Evolutionary conservation across 1,140 invertebrate genomes (phyloP).

Genomic region (Fragariocoptes setiger): DNA sequence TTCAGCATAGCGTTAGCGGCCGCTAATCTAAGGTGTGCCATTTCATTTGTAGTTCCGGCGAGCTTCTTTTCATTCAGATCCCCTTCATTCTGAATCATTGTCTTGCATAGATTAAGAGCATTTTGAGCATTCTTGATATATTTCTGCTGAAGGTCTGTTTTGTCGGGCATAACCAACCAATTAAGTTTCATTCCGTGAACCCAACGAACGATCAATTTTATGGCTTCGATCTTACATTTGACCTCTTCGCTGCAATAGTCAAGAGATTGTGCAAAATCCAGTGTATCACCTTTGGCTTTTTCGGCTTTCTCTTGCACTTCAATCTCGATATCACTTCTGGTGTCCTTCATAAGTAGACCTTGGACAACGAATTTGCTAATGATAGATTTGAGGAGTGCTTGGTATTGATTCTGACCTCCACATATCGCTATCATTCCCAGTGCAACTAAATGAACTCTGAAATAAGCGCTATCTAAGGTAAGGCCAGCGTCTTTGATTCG

Average conservation of each 20-base stretch:
- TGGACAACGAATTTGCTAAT: conserved; percentile 81
- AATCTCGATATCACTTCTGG: conserved; percentile 6
- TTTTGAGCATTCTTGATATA: conserved; percentile 9
- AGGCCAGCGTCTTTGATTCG: conserved; percentile 21
- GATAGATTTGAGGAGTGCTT: conserved; percentile 54
- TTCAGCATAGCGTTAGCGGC: conserved; percentile 83
- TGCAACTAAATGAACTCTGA: conserved; percentile 65
- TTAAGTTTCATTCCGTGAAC: conserved; percentile 43
- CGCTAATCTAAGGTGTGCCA: conserved; percentile 57
- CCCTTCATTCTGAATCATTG: conserved; percentile 58
- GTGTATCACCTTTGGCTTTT: conserved; percentile 4
- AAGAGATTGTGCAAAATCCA: conserved; percentile 20
- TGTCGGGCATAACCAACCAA: conserved; percentile 1
- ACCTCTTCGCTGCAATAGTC: conserved; percentile 62
- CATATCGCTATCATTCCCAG: conserved; percentile 63
- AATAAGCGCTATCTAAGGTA: conserved; percentile 41
- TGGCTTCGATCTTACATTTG: conserved; percentile 61
- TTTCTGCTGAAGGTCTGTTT: conserved; percentile 1
- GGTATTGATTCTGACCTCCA: conserved; percentile 55
- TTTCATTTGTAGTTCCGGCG: conserved; percentile 28
- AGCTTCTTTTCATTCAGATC: conserved; percentile 31
- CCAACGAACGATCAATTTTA: conserved; percentile 88
- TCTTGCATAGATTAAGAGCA: conserved; percentile 63
- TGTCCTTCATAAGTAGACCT: conserved; percentile 59
- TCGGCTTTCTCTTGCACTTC: conserved; percentile 7